A percentile compares a stretch with the other conserved stretches of the same genome.
Evolutionary conservation across 2,888 invertebrate genomes (phyloP).

Genomic region (Callimorpha dominula): DNA sequence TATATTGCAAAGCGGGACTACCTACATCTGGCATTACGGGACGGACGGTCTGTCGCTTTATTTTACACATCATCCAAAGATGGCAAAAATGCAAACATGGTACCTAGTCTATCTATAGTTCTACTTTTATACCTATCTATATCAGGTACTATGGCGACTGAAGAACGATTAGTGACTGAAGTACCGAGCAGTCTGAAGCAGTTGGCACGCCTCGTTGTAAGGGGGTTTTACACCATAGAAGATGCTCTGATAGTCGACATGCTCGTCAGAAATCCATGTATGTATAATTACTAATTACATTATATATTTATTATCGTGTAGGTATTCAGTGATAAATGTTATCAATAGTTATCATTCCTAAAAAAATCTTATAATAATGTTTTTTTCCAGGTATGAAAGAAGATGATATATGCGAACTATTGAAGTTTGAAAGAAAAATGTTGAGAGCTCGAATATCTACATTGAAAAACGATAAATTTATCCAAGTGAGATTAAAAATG

Average conservation of each 20-base stretch:
- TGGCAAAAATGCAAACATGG: no score
- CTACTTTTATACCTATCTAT: background rate
- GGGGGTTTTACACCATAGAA: constrained; percentile 97
- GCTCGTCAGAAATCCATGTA: constrained; percentile 97
- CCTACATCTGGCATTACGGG: no score
- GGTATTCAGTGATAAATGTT: no score
- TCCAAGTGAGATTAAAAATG: constrained; percentile 96
- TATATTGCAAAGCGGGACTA: no score
- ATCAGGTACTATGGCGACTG: constrained; percentile 85
- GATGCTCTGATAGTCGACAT: constrained; percentile 98
- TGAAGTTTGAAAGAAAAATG: constrained; percentile 98
- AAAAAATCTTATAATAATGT: background rate
- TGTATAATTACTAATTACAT: constrained; percentile 61
- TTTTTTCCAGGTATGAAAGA: constrained; percentile 91
- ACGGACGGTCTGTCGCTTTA: no score
- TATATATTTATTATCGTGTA: no score
- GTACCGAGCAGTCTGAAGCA: constrained; percentile 97
- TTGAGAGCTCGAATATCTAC: constrained; percentile 94
- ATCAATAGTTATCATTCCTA: no score
- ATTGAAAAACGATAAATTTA: constrained; percentile 96
- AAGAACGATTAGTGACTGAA: constrained; percentile 94
- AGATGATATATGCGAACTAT: constrained; percentile 95
- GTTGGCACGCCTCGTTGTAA: constrained; percentile 95
- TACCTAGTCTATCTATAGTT: background rate
- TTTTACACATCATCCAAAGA: no score